These are phyloP conservation scores for Semnornis frantzii DNA, from an alignment of 2,113 vertebrate genomes.

Conservation along the genomic window DNA sequence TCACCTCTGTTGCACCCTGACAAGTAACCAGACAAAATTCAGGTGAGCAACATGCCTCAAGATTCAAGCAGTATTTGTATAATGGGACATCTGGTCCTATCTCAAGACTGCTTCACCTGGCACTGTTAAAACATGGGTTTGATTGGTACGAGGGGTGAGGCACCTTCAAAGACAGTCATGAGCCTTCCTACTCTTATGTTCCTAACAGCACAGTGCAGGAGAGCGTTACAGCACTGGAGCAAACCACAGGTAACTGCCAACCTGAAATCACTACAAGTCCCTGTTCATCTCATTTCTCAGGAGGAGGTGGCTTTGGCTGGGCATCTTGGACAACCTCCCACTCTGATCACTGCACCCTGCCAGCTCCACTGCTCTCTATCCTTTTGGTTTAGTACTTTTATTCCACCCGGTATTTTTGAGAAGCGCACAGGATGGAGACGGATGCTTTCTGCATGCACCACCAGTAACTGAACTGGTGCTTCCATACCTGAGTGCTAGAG, in stretches of 20 bases:
- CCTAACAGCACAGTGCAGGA: rapidly evolving
- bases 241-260: background rate
- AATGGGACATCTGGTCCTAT: background rate
- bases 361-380: conserved; percentile 47
- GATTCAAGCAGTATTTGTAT: background rate
- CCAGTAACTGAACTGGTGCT: background rate
- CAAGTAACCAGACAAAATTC: background rate
- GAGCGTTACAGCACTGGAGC: rapidly evolving
- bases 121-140: rapidly evolving
- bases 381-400: conserved; percentile 13
- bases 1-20: background rate
- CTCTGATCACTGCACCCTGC: conserved; percentile 34
- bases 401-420: background rate
- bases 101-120: background rate
- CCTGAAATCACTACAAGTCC: conserved; percentile 34
- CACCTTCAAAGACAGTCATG: background rate
- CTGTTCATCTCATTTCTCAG: conserved; percentile 33
- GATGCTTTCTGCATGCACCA: background rate
- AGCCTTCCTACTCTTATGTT: background rate
- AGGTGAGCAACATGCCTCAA: background rate
- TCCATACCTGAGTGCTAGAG: background rate
- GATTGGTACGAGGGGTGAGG: background rate
- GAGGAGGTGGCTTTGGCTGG: conserved; percentile 33
- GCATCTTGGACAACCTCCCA: conserved; percentile 58
- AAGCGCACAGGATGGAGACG: background rate